Percentiles rank a stretch among this genome's conserved stretches.
Evolutionary conservation across 2,797 vertebrate genomes (phyloP).

Genomic region (Coilia nasus): DNA sequence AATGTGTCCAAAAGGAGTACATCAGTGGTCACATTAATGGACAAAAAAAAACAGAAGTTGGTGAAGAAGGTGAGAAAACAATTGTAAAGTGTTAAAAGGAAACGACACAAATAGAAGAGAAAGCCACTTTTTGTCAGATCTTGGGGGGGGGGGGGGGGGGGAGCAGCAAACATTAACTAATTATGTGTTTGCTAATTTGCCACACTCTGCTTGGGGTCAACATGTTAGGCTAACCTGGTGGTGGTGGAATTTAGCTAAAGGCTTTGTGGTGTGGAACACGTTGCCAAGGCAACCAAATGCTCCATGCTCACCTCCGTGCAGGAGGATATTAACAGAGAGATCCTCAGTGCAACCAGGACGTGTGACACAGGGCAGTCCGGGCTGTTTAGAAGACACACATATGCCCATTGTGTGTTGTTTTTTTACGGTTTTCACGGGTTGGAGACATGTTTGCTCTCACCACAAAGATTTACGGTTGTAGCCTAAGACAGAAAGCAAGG

Average conservation of each 20-base stretch:
- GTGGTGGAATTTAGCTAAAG: conserved; percentile 57
- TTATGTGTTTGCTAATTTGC: conserved; percentile 46
- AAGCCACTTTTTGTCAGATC: neutral
- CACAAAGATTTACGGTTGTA: neutral
- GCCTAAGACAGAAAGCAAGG: neutral
- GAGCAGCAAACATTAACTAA: conserved; percentile 48
- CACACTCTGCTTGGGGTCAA: conserved; percentile 38
- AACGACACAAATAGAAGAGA: neutral
- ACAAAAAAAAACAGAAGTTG: neutral
- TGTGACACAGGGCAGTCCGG: neutral
- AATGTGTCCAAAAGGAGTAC: neutral
- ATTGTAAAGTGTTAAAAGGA: neutral
- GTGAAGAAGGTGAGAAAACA: neutral
- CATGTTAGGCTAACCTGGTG: conserved; percentile 42
- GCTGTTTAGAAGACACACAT: conserved; percentile 23
- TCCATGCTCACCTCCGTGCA: conserved; percentile 57
- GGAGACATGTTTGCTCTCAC: neutral
- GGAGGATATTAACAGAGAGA: conserved; percentile 56
- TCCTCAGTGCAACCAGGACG: conserved; percentile 49
- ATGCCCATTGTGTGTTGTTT: neutral
- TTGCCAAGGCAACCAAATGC: conserved; percentile 69
- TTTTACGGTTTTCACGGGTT: neutral
- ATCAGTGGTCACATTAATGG: neutral
- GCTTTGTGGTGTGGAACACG: conserved; percentile 38
- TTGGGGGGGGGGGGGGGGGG: neutral